phyloP scores from a whole-genome alignment of 1,140 invertebrate genomes.

The Solenopsis fugax region DNA sequence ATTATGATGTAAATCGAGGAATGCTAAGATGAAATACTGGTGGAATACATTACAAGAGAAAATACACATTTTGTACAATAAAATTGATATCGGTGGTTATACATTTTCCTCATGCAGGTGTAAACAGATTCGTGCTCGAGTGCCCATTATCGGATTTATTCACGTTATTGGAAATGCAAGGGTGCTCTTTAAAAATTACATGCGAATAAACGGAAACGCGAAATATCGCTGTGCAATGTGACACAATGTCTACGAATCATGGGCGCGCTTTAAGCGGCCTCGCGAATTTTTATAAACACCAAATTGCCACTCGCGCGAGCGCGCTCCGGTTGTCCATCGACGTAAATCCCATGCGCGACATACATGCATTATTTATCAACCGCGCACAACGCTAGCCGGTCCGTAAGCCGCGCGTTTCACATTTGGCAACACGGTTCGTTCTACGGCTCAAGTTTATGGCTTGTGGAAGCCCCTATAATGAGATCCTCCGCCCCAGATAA shows the following conservation, averaged over 20 bases:
- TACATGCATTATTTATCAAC: slow-evolving; percentile 52
- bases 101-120: slow-evolving; percentile 12
- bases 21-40: background rate
- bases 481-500: slow-evolving; percentile 33
- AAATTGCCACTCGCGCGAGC: slow-evolving; percentile 27
- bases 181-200: slow-evolving; percentile 44
- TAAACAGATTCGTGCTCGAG: slow-evolving; percentile 33
- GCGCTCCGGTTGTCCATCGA: slow-evolving; percentile 1
- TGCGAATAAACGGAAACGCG: slow-evolving; percentile 46
- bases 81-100: background rate
- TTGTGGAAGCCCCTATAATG: slow-evolving; percentile 76
- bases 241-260: background rate
- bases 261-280: background rate
- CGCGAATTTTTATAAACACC: slow-evolving; percentile 38
- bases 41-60: background rate
- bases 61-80: background rate
- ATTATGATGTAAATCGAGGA: background rate
- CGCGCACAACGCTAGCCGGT: background rate
- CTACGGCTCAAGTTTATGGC: slow-evolving; percentile 78
- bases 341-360: slow-evolving; percentile 23
- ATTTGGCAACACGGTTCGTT: slow-evolving; percentile 77
- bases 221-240: background rate
- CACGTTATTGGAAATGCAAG: slow-evolving; percentile 36
- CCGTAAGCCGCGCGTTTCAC: background rate
- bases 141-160: slow-evolving; percentile 51